These are phyloP conservation scores for Polyommatus icarus DNA, from an alignment of 2,888 invertebrate genomes.

Conservation along the genomic window DNA sequence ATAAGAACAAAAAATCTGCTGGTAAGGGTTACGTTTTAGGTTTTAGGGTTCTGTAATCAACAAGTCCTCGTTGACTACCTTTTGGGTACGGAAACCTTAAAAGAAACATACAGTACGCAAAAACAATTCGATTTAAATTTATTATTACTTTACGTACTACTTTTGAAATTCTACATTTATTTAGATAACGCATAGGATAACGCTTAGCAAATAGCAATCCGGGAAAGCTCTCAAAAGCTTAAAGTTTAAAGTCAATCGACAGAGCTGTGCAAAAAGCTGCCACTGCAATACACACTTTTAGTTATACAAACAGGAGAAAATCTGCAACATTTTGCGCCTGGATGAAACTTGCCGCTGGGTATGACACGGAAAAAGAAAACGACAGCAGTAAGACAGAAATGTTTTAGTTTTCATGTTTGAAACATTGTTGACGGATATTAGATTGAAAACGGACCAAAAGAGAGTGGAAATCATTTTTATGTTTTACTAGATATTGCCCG, in stretches of 20 bases:
- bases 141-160: too few relatives aligned
- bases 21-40: too few relatives aligned
- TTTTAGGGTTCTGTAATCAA: too few relatives aligned
- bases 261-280: background rate
- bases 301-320: slow-evolving; percentile 8
- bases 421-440: background rate
- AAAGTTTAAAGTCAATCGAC: background rate
- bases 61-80: too few relatives aligned
- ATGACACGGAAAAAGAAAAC: background rate
- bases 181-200: background rate
- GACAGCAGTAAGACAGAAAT: background rate
- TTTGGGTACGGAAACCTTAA: too few relatives aligned
- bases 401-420: slow-evolving; percentile 7
- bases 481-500: background rate
- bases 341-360: slow-evolving; percentile 12
- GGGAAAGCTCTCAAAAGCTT: background rate
- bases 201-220: background rate
- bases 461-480: background rate
- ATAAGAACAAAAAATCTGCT: too few relatives aligned
- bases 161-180: background rate
- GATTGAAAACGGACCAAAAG: background rate
- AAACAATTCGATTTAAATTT: too few relatives aligned
- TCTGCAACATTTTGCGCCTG: background rate
- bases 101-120: too few relatives aligned
- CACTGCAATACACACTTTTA: slow-evolving; percentile 2